Conservation (phyloP, 2,888 invertebrate species). For the Julus scanicus region DNA sequence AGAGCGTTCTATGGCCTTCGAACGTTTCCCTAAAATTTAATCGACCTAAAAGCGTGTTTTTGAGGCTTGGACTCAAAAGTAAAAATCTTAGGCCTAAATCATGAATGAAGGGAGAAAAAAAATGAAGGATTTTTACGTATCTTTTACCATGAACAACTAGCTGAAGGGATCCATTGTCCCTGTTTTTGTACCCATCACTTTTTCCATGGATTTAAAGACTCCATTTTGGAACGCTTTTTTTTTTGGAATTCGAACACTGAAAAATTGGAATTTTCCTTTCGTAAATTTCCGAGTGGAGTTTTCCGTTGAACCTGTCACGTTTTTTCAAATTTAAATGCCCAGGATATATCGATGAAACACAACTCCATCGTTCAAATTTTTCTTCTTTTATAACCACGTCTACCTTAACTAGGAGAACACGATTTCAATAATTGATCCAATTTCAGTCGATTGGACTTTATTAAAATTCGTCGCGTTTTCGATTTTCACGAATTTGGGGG, state of each 20-base stretch:
- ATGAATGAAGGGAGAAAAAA: neutral
- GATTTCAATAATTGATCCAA: neutral
- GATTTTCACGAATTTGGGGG: neutral
- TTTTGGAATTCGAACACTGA: no score
- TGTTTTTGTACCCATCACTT: neutral
- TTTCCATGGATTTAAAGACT: neutral
- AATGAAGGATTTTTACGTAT: neutral
- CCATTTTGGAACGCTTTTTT: no score
- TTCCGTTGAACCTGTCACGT: constrained; percentile 29
- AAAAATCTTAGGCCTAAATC: neutral
- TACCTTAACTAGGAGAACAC: neutral
- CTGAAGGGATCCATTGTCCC: neutral
- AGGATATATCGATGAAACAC: no score
- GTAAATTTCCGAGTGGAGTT: neutral
- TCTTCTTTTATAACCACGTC: no score
- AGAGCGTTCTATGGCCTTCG: constrained; percentile 31
- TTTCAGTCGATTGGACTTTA: neutral
- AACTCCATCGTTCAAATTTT: neutral
- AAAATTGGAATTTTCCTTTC: neutral
- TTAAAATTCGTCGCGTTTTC: neutral
- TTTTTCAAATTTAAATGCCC: constrained; percentile 16
- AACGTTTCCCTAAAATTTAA: neutral
- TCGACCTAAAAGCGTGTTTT: neutral
- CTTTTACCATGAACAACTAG: neutral
- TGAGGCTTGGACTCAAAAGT: neutral